Conservation (phyloP, 2,797 vertebrate species). For the Oreonectes daqikongensis region DNA sequence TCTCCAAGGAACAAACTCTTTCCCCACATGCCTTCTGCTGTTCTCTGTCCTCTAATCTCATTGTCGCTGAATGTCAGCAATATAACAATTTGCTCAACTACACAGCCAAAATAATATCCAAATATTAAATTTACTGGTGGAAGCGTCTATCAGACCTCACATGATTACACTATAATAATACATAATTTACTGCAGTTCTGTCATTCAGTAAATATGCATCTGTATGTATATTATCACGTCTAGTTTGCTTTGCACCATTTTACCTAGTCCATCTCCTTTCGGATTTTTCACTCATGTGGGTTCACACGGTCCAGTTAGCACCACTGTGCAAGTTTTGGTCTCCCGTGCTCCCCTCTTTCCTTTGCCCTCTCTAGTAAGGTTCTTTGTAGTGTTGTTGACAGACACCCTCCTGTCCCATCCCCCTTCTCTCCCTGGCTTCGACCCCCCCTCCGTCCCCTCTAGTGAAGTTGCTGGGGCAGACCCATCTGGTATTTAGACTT, state of each 20-base stretch:
- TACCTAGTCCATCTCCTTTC: not conserved
- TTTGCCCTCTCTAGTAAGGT: conserved; percentile 29
- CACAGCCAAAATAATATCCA: conserved; percentile 3
- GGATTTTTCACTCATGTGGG: conserved; percentile 26
- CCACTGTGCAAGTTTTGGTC: conserved; percentile 66
- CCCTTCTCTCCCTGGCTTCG: conserved; percentile 46
- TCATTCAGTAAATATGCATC: not conserved
- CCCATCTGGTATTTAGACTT: conserved; percentile 74
- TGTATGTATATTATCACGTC: conserved; percentile 2
- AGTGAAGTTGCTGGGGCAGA: conserved; percentile 68
- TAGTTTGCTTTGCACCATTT: conserved; percentile 9
- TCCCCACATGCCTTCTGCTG: conserved; percentile 47
- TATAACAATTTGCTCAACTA: conserved; percentile 43
- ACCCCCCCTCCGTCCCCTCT: conserved; percentile 52
- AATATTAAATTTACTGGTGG: not conserved
- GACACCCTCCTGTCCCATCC: conserved; percentile 56
- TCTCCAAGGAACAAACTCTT: conserved; percentile 48
- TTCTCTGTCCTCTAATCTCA: conserved; percentile 46
- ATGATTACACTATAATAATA: not conserved
- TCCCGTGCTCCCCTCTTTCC: conserved; percentile 39
- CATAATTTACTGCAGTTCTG: conserved; percentile 5
- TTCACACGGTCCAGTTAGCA: conserved; percentile 64
- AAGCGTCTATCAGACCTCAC: not conserved
- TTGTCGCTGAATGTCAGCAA: conserved; percentile 53
- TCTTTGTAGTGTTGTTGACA: conserved; percentile 56